A percentile compares a stretch with the other conserved stretches of the same genome.
These are phyloP conservation scores for Takifugu bimaculatus DNA, from an alignment of 2,113 vertebrate genomes.

Conservation along the genomic window DNA sequence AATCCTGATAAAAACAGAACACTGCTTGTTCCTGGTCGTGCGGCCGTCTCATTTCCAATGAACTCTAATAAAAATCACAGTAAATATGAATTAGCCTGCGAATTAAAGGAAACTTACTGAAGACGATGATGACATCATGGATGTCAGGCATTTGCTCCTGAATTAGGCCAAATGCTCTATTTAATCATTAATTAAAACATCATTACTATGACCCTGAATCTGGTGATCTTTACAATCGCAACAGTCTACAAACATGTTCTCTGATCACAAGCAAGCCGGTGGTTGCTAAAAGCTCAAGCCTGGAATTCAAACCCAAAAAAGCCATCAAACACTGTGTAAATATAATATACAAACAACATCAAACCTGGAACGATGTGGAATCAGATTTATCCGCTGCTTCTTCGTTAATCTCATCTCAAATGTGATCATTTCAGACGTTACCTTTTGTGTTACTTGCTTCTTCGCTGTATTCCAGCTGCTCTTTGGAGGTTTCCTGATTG, in stretches of 20 bases:
- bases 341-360: background rate
- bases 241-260: no score
- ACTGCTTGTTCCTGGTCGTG: no score
- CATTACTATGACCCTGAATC: background rate
- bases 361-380: no score
- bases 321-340: background rate
- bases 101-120: background rate
- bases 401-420: no score
- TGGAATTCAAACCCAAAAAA: background rate
- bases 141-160: background rate
- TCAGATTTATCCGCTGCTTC: no score
- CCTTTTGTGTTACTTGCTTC: constrained; percentile 24
- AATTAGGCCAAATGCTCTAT: background rate
- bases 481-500: constrained; percentile 2
- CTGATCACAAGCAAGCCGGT: no score
- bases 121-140: background rate
- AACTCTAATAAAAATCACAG: background rate
- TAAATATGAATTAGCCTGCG: no score
- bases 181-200: background rate
- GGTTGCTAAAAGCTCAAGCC: no score
- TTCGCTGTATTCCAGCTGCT: constrained; percentile 15
- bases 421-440: constrained; percentile 5
- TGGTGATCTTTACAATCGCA: no score
- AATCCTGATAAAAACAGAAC: no score
- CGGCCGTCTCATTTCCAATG: background rate